A percentile compares a stretch with the other conserved stretches of the same genome.
phyloP scores from a whole-genome alignment of 2,113 vertebrate genomes.

The Oncorhynchus masou region DNA sequence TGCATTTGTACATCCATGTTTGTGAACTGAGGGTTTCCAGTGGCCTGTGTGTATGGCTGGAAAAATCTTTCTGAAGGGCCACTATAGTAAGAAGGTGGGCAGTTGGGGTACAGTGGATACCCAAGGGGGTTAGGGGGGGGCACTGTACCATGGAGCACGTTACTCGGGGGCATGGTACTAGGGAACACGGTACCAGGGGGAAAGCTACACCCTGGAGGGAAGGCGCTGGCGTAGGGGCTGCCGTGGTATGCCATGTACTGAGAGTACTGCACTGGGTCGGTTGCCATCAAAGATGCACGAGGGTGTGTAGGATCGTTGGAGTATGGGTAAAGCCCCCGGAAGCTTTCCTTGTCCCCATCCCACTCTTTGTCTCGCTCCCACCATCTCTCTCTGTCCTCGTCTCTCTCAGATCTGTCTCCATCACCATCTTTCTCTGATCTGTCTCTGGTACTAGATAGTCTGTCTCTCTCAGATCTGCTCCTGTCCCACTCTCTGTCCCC shows the following conservation, averaged over 20 bases:
- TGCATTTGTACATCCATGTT: no score
- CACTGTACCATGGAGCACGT: background rate
- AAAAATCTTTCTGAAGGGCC: rapidly evolving
- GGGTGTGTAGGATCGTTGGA: background rate
- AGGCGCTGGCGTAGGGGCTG: background rate
- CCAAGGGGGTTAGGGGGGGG: background rate
- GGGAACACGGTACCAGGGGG: background rate
- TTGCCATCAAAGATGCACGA: background rate
- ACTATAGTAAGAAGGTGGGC: background rate
- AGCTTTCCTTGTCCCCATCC: background rate
- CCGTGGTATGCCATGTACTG: background rate
- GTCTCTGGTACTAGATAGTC: background rate
- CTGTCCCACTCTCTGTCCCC: background rate
- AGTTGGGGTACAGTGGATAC: background rate
- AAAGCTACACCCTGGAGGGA: background rate
- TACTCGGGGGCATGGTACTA: background rate
- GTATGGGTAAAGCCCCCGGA: background rate
- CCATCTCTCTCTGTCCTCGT: background rate
- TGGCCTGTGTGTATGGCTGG: rapidly evolving
- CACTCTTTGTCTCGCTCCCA: no score
- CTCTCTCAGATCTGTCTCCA: background rate
- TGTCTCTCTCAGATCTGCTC: background rate
- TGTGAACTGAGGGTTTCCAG: no score
- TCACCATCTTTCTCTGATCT: no score
- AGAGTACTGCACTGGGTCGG: constrained; percentile 13